These are phyloP conservation scores for Asobara japonica DNA, from an alignment of 1,140 invertebrate species.

Conservation along the genomic window DNA sequence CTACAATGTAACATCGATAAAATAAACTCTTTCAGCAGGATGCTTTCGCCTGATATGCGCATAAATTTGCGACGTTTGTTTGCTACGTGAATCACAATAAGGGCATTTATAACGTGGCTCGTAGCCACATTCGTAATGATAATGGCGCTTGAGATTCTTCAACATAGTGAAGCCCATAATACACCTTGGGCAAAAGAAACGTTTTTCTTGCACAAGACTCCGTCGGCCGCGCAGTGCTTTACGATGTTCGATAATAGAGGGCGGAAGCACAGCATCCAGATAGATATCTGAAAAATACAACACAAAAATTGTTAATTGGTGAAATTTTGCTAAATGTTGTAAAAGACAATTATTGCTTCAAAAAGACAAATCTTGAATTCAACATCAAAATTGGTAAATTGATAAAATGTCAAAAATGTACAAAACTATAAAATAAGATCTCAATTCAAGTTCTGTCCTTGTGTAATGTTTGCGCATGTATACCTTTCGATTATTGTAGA, in stretches of 20 bases:
- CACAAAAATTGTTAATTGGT: too few relatives aligned
- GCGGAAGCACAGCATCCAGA: neutral
- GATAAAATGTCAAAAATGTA: too few relatives aligned
- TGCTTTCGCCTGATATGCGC: slow-evolving; percentile 27
- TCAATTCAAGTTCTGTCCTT: too few relatives aligned
- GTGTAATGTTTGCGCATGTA: too few relatives aligned
- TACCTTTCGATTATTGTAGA: too few relatives aligned
- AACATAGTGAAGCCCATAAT: slow-evolving; percentile 54
- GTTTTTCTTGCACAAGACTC: slow-evolving; percentile 21
- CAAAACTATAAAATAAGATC: too few relatives aligned
- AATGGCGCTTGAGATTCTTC: slow-evolving; percentile 57
- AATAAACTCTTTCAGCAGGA: slow-evolving; percentile 15
- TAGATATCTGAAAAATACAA: neutral
- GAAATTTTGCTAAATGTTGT: too few relatives aligned
- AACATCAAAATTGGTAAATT: too few relatives aligned
- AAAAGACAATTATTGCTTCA: too few relatives aligned
- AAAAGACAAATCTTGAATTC: too few relatives aligned
- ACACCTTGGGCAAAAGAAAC: slow-evolving; percentile 54
- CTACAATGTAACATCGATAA: slow-evolving; percentile 18
- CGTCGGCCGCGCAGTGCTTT: neutral
- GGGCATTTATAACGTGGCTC: slow-evolving; percentile 60
- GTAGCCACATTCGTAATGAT: slow-evolving; percentile 63
- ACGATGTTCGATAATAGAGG: neutral
- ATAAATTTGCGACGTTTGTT: slow-evolving; percentile 36
- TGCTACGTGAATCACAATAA: slow-evolving; percentile 42